phyloP scores from a whole-genome alignment of 2,888 invertebrate genomes.

The Schrankia costaestrigalis region DNA sequence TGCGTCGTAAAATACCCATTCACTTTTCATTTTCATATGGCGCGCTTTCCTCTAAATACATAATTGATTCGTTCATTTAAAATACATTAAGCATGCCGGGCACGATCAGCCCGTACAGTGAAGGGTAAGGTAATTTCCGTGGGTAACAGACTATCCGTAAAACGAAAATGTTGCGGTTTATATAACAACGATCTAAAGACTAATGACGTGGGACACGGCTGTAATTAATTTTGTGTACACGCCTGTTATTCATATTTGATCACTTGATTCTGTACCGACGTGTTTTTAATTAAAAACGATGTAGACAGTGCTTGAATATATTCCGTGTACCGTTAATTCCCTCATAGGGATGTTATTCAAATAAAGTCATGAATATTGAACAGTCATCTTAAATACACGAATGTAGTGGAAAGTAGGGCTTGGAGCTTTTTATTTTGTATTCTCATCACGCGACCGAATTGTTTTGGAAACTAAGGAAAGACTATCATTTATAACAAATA shows the following conservation, averaged over 20 bases:
- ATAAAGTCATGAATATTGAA: slow-evolving; percentile 18
- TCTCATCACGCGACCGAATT: too few relatives aligned
- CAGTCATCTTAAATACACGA: too few relatives aligned
- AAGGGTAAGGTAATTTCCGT: slow-evolving; percentile 52
- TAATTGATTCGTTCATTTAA: slow-evolving; percentile 66
- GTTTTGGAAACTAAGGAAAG: too few relatives aligned
- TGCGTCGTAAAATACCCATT: slow-evolving; percentile 47
- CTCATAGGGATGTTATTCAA: slow-evolving; percentile 10
- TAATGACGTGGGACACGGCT: slow-evolving; percentile 23
- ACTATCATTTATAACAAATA: too few relatives aligned
- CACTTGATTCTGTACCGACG: slow-evolving; percentile 17
- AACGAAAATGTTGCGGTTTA: slow-evolving; percentile 16
- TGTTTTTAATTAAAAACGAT: slow-evolving; percentile 24
- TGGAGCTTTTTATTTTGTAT: slow-evolving; percentile 8
- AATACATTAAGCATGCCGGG: slow-evolving; percentile 58
- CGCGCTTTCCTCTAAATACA: slow-evolving; percentile 45
- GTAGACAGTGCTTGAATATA: slow-evolving; percentile 9
- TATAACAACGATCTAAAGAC: slow-evolving; percentile 7
- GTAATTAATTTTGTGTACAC: slow-evolving; percentile 29
- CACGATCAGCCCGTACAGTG: slow-evolving; percentile 43
- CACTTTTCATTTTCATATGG: slow-evolving; percentile 49
- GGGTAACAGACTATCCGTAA: slow-evolving; percentile 23
- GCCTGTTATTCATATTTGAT: slow-evolving; percentile 22
- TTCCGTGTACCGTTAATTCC: slow-evolving; percentile 13
- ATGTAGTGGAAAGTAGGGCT: too few relatives aligned